A percentile compares a stretch with the other conserved stretches of the same genome.
These are phyloP conservation scores for Anarsia innoxiella DNA, from an alignment of 2,888 invertebrate species.

Conservation along the genomic window DNA sequence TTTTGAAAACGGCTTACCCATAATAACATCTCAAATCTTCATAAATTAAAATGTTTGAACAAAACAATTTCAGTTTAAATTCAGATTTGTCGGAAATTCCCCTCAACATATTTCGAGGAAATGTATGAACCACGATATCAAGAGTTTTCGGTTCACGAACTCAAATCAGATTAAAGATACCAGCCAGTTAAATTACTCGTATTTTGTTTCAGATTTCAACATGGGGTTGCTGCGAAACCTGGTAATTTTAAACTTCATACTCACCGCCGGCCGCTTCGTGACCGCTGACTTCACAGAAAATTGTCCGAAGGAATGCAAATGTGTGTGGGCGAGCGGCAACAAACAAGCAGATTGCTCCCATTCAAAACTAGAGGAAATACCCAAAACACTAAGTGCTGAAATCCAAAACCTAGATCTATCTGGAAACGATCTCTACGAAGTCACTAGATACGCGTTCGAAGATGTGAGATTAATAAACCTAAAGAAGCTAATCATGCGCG, in stretches of 20 bases:
- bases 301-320: constrained; percentile 83
- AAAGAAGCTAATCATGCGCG: constrained; percentile 85
- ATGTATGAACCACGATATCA: too few relatives aligned
- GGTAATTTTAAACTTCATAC: constrained; percentile 35
- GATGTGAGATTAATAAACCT: constrained; percentile 83
- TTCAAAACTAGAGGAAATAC: constrained; percentile 80
- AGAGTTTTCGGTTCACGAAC: too few relatives aligned
- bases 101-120: too few relatives aligned
- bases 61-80: too few relatives aligned
- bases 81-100: too few relatives aligned
- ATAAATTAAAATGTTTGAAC: too few relatives aligned
- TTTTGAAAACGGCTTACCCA: too few relatives aligned
- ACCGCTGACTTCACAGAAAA: constrained; percentile 72
- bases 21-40: too few relatives aligned
- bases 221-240: constrained; percentile 47
- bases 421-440: constrained; percentile 79
- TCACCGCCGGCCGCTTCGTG: too few relatives aligned
- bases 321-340: constrained; percentile 90
- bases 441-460: constrained; percentile 80
- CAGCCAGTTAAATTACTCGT: too few relatives aligned
- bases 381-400: constrained; percentile 81
- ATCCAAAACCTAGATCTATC: constrained; percentile 83
- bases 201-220: constrained; percentile 60
- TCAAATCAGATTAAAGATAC: too few relatives aligned
- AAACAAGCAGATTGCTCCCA: constrained; percentile 87